These are phyloP conservation scores for Diorhabda sublineata DNA, from an alignment of 1,140 invertebrate species.

Conservation along the genomic window DNA sequence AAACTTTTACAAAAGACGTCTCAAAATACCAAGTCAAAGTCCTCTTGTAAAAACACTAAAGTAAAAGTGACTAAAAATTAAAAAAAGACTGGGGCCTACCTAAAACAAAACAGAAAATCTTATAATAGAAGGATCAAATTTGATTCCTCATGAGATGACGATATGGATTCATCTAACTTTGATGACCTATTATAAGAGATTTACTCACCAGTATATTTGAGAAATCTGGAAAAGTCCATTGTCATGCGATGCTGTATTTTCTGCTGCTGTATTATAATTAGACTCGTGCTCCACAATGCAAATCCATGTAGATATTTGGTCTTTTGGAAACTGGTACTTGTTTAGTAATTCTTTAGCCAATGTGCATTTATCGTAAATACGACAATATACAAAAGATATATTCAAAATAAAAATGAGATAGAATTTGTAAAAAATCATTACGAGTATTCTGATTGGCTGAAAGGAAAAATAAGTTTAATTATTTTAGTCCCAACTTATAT, in stretches of 20 bases:
- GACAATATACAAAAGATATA: conserved; percentile 28
- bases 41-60: no score
- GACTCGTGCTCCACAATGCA: conserved; percentile 73
- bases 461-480: no score
- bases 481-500: no score
- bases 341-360: conserved; percentile 60
- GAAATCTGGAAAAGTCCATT: conserved; percentile 73
- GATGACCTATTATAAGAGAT: background rate
- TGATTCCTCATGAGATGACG: no score
- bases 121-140: no score
- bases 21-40: no score
- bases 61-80: no score
- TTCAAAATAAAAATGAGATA: no score
- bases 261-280: conserved; percentile 62
- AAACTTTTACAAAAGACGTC: no score
- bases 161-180: no score
- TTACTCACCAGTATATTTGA: conserved; percentile 60
- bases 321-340: conserved; percentile 52
- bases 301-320: conserved; percentile 67
- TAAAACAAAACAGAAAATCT: conserved; percentile 53
- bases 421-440: no score
- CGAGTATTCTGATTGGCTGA: no score
- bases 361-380: conserved; percentile 63
- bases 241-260: conserved; percentile 60
- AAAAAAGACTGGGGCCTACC: conserved; percentile 50